Evolutionary conservation across 1,140 invertebrate genomes (phyloP).

Genomic region (Brachionus paranguensis): DNA sequence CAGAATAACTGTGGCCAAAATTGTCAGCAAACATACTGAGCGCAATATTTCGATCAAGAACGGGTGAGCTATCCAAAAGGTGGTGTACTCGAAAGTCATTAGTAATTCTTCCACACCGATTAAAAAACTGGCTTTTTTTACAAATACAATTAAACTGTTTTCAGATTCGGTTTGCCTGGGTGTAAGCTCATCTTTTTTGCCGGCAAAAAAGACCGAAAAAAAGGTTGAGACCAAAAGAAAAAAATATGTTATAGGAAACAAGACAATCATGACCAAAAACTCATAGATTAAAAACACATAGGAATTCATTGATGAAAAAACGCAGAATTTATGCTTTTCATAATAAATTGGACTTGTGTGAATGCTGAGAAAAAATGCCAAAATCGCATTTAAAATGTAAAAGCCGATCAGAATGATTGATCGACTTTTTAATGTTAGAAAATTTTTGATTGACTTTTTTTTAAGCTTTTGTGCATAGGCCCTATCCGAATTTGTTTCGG

Average conservation of each 20-base stretch:
- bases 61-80: background rate
- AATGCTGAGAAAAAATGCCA: background rate
- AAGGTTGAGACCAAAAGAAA: background rate
- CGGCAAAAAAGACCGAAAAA: background rate
- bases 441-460: background rate
- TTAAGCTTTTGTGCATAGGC: background rate
- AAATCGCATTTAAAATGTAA: background rate
- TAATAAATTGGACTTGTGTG: background rate
- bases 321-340: background rate
- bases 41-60: background rate
- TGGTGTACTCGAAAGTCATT: background rate
- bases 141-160: background rate
- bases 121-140: background rate
- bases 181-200: background rate
- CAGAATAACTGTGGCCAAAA: background rate
- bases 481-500: background rate
- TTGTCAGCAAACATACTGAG: background rate
- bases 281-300: slow-evolving; percentile 6
- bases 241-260: slow-evolving; percentile 13
- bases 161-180: background rate
- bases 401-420: background rate
- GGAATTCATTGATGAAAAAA: background rate
- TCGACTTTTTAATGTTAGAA: background rate
- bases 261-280: background rate
- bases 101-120: background rate